Base-by-base conservation (phyloP, 2,113 vertebrate genomes). In the Rutilus rutilus region DNA sequence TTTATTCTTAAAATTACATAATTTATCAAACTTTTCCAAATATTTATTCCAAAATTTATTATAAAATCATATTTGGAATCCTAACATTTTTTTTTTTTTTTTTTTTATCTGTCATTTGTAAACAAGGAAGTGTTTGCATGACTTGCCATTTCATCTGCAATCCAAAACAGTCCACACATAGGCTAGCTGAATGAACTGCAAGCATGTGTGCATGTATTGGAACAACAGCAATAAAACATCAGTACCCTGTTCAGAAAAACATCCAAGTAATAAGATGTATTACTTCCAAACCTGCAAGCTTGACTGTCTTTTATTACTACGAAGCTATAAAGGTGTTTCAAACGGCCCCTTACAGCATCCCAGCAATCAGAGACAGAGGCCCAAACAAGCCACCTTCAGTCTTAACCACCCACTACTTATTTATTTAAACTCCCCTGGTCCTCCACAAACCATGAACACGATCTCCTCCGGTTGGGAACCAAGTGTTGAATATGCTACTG, bases 401-500 rank as follows among this genome's bases (percentile, higher is more conserved):
- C 73, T 54, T 33, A n/a, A 71, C 74, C 69, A 71, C 82, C 57
- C 30, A 62, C 62, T 79, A 67, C 64, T 5, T 52, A 86, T 89
- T 84, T 85, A 85, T 67, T 57, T 57, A 86, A 76, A 76, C 47
- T 79, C 90, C 89, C 91, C 62, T 25, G 83, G 84, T 73, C 88
- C 17, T 71, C 89, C 74, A 89, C 92, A 91, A 85, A 90, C 90
- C 88, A 45, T 36, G 88, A 91, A 91, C 87, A 90, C 84, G 90
- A 91, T 89, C 86, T 86, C 86, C 57, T 78, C 23, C 30, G 23
- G 21, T 67, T 45, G 42, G 71, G 86, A 85, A 87, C 88, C 45
- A 52, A 88, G 92, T 93, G 85, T 91, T 94, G 93, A 95, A 95
- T 95, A 91, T 91, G 82, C 86, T 73, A 82, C 92, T 94, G 90